phyloP scores from a whole-genome alignment of 2,113 vertebrate species.

The Cyanoderma ruficeps region DNA sequence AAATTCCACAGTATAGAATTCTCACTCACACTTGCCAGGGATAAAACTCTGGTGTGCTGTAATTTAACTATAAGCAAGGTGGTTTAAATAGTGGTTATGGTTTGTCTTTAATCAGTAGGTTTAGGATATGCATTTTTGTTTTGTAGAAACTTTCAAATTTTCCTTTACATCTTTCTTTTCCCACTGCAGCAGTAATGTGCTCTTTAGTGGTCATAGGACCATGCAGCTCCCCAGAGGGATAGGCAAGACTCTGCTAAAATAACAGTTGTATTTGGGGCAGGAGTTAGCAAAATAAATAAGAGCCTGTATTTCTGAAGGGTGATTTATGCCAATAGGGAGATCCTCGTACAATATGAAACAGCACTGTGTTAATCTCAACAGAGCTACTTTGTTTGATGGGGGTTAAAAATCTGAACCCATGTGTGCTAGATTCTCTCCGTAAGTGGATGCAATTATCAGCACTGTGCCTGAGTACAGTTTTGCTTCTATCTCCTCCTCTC shows the following conservation, averaged over 20 bases:
- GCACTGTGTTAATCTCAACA: background rate
- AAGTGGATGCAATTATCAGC: background rate
- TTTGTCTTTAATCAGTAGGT: background rate
- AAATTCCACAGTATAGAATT: background rate
- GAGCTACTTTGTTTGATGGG: background rate
- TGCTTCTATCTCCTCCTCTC: background rate
- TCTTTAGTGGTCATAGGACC: background rate
- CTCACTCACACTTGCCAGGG: background rate
- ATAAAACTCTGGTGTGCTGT: background rate
- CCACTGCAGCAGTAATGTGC: background rate
- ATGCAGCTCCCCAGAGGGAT: background rate
- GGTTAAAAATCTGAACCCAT: background rate
- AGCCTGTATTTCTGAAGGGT: background rate
- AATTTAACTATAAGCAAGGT: background rate
- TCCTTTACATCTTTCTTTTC: background rate
- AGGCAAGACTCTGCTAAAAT: background rate
- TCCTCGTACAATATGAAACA: background rate
- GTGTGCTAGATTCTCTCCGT: background rate
- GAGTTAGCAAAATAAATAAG: background rate
- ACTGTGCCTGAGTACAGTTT: background rate
- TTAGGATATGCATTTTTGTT: background rate
- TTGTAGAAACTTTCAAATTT: background rate
- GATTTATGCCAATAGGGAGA: background rate
- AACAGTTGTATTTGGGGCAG: background rate
- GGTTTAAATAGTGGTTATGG: background rate